Base-by-base conservation (phyloP, 2,888 invertebrate species). In the Dinocampus coccinellae region DNA sequence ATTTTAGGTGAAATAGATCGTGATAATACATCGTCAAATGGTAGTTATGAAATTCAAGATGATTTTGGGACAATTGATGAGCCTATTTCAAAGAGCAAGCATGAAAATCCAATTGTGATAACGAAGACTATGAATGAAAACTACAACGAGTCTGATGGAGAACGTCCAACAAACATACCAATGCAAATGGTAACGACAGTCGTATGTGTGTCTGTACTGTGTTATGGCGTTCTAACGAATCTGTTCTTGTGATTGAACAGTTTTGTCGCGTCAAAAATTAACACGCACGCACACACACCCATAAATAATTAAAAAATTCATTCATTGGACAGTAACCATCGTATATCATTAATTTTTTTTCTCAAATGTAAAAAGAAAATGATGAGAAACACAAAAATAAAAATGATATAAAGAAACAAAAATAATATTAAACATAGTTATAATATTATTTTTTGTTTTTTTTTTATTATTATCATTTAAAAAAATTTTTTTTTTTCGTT, bases 131-230 rank as follows among this genome's bases (percentile, higher is more conserved):
- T 22, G 34, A 47, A 69, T 58, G 67, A 63, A 7, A 29, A 29
- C 64, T 72, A 70, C 71, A 71, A 76, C 64, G 76, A 75, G 62
- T 70, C 76, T 75, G 78, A 81, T 74, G 81, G 81, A 65, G 79
- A 79, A 75, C 79, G 78, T 75, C 79, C 81, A 79, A 80, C 81
- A 82, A 82, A 82, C 84, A 80, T 84, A 83, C 85, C 86, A 76
- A 83, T 87, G 83, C 81, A 85, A 84, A 87, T 87, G 87, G 86
- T 87, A 85, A 87, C 87, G 81, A 87, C 87, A 83, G 85, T 85
- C 80, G 83, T 87, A 82, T 87, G 87, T 86, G 84, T 87, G 80
- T 86, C 86, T 81, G 85, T 87, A 81, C 82, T 87, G 81, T 87
- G 84, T 87, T 87, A 86, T 81, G 85, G 87, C 85, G 83, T 87